Evolutionary conservation across 2,113 vertebrate genomes (phyloP).

Genomic region (Scatophagus argus): DNA sequence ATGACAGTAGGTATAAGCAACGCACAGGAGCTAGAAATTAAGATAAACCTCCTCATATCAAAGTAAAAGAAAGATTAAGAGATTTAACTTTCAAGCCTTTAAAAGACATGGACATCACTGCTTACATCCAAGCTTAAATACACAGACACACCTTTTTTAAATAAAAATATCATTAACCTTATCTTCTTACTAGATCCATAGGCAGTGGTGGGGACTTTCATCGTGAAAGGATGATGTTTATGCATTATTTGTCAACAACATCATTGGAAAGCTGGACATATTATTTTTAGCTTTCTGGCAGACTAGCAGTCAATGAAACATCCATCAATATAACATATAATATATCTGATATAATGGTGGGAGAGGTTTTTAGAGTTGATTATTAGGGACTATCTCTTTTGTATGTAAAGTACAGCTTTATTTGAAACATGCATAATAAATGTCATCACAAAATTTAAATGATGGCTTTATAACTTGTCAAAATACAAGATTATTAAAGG

Average conservation of each 20-base stretch:
- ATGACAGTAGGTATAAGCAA: background rate
- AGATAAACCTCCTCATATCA: no score
- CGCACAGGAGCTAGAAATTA: no score
- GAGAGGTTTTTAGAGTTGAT: background rate
- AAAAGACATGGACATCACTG: background rate
- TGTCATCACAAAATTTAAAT: background rate
- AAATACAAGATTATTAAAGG: background rate
- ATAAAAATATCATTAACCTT: background rate
- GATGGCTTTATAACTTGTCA: background rate
- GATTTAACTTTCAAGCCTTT: background rate
- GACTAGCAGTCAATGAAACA: background rate
- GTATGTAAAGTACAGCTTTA: background rate
- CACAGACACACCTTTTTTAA: background rate
- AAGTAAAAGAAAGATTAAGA: background rate
- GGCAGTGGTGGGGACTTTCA: background rate
- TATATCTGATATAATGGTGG: background rate
- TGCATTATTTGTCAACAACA: background rate
- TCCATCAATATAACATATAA: background rate
- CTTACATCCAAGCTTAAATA: background rate
- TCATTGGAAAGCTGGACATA: background rate
- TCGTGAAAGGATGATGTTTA: slow-evolving; percentile 2
- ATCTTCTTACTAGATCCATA: background rate
- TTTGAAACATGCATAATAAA: background rate
- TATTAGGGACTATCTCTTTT: background rate
- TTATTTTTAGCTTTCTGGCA: background rate